These are phyloP conservation scores for Aphelenchoides fujianensis DNA, from an alignment of 1,140 invertebrate genomes.

Conservation along the genomic window DNA sequence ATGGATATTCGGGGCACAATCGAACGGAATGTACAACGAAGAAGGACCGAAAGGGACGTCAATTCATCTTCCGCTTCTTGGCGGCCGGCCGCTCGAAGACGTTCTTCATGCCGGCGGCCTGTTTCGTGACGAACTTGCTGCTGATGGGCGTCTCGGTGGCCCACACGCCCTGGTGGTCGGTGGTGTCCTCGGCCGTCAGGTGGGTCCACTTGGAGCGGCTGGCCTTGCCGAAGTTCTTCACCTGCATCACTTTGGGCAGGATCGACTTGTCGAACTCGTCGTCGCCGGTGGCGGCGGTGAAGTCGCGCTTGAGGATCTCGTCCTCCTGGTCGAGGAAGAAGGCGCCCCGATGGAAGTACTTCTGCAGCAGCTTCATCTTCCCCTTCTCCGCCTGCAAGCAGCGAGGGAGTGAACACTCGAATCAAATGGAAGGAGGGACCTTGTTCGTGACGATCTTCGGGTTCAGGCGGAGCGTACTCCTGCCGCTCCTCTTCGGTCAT, in stretches of 20 bases:
- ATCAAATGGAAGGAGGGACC: constrained; percentile 64
- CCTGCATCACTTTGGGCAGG: constrained; percentile 97
- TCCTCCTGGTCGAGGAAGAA: constrained; percentile 96
- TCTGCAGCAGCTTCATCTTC: constrained; percentile 99
- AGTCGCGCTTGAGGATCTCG: constrained; percentile 86
- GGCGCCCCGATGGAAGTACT: constrained; percentile 97
- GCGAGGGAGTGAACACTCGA: background rate
- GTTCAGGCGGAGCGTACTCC: constrained; percentile 81
- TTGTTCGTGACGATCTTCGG: constrained; percentile 91
- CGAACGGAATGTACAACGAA: no score
- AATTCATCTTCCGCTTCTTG: constrained; percentile 61
- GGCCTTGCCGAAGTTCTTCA: constrained; percentile 96
- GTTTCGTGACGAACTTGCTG: constrained; percentile 81
- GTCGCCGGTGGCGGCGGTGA: constrained; percentile 90
- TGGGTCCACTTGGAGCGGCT: constrained; percentile 98
- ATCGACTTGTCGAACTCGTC: constrained; percentile 99
- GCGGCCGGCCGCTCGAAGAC: constrained; percentile 80
- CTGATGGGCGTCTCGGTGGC: constrained; percentile 81
- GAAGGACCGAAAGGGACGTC: no score
- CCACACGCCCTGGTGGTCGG: constrained; percentile 95
- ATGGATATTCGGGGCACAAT: no score
- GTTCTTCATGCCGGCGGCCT: constrained; percentile 92
- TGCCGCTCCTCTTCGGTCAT: constrained; percentile 94
- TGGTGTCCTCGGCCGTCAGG: constrained; percentile 97
- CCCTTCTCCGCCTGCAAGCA: constrained; percentile 71